Percentiles rank a stretch among this genome's conserved stretches.
These are phyloP conservation scores for Pyrocoelia pectoralis DNA, from an alignment of 2,888 invertebrate species.

Conservation along the genomic window DNA sequence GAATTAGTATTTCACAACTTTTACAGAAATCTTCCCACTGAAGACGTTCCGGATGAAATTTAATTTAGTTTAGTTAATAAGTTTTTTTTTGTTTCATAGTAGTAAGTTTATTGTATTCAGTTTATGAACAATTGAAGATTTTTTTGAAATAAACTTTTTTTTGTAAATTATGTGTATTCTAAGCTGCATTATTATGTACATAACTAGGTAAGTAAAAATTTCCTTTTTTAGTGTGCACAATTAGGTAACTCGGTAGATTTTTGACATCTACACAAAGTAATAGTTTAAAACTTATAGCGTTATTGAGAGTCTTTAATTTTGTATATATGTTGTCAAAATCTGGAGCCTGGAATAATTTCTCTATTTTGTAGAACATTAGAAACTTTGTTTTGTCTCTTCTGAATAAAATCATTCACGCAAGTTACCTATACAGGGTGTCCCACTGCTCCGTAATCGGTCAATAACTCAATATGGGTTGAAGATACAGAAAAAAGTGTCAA, in stretches of 20 bases:
- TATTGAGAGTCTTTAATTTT: constrained; percentile 3
- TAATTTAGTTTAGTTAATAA: constrained; percentile 4
- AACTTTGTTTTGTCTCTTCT: constrained; percentile 4
- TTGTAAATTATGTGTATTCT: neutral
- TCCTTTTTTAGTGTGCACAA: neutral
- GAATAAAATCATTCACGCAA: neutral
- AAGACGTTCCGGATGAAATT: neutral
- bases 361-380: too few relatives aligned
- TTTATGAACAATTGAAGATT: neutral
- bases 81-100: constrained; percentile 3
- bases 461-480: too few relatives aligned
- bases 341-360: neutral
- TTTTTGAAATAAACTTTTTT: constrained; percentile 4
- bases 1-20: neutral
- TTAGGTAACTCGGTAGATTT: neutral
- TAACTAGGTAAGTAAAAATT: neutral
- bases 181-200: constrained; percentile 3
- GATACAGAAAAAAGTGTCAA: too few relatives aligned
- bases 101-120: constrained; percentile 4
- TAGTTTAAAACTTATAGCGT: neutral
- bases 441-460: too few relatives aligned
- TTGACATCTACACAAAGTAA: neutral
- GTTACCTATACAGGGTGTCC: too few relatives aligned
- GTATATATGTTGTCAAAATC: neutral
- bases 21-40: neutral